phyloP scores from a whole-genome alignment of 2,113 vertebrate species.

The Montifringilla adamsi region DNA sequence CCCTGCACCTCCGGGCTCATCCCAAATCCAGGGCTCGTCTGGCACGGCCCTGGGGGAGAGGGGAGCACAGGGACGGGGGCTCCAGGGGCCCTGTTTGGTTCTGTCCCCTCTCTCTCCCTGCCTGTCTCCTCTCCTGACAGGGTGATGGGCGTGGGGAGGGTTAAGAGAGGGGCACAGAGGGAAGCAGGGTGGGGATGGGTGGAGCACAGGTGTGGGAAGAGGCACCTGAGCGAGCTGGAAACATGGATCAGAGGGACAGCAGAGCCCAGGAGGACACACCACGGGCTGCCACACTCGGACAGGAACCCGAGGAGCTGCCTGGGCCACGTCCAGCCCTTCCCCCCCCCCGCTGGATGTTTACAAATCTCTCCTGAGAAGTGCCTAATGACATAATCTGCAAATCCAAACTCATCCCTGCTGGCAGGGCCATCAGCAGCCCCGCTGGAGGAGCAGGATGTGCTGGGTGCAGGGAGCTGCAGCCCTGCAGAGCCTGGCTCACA shows the following conservation, averaged over 20 bases:
- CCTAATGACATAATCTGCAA: background rate
- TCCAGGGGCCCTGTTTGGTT: background rate
- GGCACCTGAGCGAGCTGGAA: background rate
- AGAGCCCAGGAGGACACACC: background rate
- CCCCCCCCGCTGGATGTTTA: background rate
- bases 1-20: fast-evolving
- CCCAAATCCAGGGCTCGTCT: background rate
- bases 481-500: background rate
- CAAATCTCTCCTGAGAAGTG: background rate
- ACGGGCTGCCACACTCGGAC: background rate
- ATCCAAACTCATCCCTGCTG: background rate
- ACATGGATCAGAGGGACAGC: background rate
- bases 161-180: background rate
- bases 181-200: background rate
- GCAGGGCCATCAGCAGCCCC: background rate
- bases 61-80: too few relatives aligned
- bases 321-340: background rate
- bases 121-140: background rate
- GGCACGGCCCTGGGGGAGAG: fast-evolving
- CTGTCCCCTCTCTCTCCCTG: fast-evolving
- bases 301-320: background rate
- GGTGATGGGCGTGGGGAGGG: fast-evolving
- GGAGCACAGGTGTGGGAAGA: background rate
- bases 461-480: background rate
- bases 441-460: background rate